Evolutionary conservation across 2,888 invertebrate species (phyloP), one percentile per base, ranked within the genome.

Genomic region (Selenia dentaria): DNA sequence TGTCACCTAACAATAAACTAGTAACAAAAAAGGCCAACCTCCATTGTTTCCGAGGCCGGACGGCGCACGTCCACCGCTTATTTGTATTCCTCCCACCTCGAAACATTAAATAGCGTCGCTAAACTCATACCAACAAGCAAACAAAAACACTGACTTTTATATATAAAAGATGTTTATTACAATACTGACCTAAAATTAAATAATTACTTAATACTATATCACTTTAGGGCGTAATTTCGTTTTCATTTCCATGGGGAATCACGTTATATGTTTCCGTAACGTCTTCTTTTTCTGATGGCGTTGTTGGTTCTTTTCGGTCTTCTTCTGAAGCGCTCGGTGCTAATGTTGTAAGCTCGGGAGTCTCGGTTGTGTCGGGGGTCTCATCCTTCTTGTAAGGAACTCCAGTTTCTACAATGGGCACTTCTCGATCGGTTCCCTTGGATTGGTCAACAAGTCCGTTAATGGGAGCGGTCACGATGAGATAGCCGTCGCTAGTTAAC

Each of bases 161-260:
- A 67, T 70, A 69, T 68, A 74, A 79, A 82, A 81, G 72, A 81
- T 77, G 78, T 88, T 88, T 88, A 87, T 89, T 89, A 83, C 64
- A 84, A 83, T 85, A 84, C 80, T 81, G 77, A 65, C 64, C 77
- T 78, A 80, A 74, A 78, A 76, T 79, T 80, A 83, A 74, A 78
- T 72, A n/a, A n/a, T n/a, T n/a, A 69, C 78, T 79, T 81, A 86
- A 56, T 54, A 65, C 79, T 79, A 51, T 80, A 86, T 87, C 85
- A 87, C 84, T 83, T 83, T 73, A 85, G 52, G 76, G 69, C 51
- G 68, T 63, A 59, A 78, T 65, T 57, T 84, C 83, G 61, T 22
- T 22, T 22, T 16, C 16, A 16, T 71, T 79, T 54, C 83, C 87
- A 57, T 85, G 80, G 10, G 84, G 84, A 57, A 86, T 83, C 43